phyloP scores from a whole-genome alignment of 2,888 invertebrate species.

The Volucella bombylans region DNA sequence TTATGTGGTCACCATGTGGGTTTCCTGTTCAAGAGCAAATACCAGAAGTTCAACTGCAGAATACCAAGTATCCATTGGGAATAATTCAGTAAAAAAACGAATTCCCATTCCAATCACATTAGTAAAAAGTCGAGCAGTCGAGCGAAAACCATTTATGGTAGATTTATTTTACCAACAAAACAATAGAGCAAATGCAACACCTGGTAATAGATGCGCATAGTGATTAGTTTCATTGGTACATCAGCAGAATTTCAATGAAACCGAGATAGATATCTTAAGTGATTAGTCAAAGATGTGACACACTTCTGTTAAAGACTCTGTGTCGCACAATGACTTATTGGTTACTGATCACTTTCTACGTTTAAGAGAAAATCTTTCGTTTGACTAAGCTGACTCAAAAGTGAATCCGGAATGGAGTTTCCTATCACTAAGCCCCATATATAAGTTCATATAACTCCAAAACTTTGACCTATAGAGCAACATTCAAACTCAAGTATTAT shows the following conservation, averaged over 20 bases:
- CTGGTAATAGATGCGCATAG: neutral
- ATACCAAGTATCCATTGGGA: neutral
- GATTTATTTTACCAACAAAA: neutral
- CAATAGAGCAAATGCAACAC: neutral
- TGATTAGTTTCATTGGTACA: neutral
- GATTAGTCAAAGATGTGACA: too few species aligned
- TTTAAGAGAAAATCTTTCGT: too few species aligned
- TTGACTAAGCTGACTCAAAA: too few species aligned
- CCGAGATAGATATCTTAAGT: neutral
- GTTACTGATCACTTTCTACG: too few species aligned
- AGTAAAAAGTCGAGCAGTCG: slow-evolving; percentile 2
- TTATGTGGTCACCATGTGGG: neutral
- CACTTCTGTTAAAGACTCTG: too few species aligned
- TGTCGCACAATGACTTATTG: too few species aligned
- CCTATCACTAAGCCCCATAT: too few species aligned
- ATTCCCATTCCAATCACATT: slow-evolving; percentile 4
- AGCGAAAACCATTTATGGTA: too few species aligned
- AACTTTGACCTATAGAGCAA: neutral
- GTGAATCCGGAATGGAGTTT: too few species aligned
- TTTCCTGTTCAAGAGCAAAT: neutral
- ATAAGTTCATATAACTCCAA: too few species aligned
- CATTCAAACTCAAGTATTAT: neutral
- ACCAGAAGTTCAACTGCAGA: neutral
- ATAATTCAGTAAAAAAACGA: neutral
- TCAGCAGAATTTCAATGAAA: slow-evolving; percentile 5